Conservation (phyloP, 2,888 invertebrate genomes). For the Apodemia duryi region DNA sequence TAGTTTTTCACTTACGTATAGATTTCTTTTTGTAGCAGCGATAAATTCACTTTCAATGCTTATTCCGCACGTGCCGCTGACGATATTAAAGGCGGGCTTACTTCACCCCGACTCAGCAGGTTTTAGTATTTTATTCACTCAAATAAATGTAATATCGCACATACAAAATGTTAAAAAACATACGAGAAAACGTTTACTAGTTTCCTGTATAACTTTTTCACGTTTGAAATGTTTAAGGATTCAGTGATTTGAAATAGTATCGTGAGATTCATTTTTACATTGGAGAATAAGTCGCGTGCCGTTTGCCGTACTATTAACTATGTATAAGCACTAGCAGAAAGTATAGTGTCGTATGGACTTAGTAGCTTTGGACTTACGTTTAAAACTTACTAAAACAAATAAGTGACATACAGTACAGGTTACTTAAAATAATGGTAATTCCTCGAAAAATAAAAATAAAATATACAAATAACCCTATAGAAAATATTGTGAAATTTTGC, state of each 20-base stretch:
- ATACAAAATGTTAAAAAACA: slow-evolving; percentile 13
- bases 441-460: no score
- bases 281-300: not conserved
- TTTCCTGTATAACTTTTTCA: not conserved
- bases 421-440: no score
- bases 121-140: slow-evolving; percentile 14
- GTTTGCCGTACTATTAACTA: no score
- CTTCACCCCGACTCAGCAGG: slow-evolving; percentile 9
- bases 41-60: slow-evolving; percentile 22
- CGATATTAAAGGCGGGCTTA: slow-evolving; percentile 19
- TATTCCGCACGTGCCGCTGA: slow-evolving; percentile 19
- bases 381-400: no score
- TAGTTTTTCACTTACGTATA: slow-evolving; percentile 25
- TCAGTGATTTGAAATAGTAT: not conserved
- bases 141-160: slow-evolving; percentile 15
- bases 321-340: no score
- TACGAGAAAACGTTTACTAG: not conserved
- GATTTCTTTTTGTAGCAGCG: slow-evolving; percentile 19
- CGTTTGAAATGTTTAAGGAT: not conserved
- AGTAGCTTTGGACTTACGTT: no score
- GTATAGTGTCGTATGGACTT: no score
- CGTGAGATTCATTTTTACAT: not conserved
- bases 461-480: no score
- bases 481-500: no score
- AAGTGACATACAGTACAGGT: no score